A percentile compares a stretch with the other conserved stretches of the same genome.
Evolutionary conservation across 2,113 vertebrate genomes (phyloP).

Genomic region (Rhinoptilus africanus): DNA sequence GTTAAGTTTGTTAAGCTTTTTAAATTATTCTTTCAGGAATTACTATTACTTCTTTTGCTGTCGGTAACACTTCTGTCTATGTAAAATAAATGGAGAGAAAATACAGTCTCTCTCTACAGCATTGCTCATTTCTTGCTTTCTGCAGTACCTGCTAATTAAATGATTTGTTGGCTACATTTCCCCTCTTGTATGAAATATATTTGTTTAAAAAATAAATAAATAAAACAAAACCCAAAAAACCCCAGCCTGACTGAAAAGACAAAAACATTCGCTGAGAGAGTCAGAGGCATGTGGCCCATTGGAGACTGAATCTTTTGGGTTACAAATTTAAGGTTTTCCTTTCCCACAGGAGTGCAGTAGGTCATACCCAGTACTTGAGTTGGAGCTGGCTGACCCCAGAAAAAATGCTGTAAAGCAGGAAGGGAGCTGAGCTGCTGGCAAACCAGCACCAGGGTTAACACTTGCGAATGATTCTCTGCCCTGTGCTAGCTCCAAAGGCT

Average conservation of each 20-base stretch:
- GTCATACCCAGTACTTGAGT: neutral
- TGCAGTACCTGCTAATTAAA: conserved; percentile 20
- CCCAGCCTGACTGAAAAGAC: neutral
- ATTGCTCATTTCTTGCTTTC: neutral
- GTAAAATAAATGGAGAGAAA: neutral
- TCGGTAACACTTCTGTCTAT: neutral
- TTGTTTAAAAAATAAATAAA: neutral
- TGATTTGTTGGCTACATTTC: neutral
- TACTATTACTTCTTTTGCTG: neutral
- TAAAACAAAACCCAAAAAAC: too few species aligned
- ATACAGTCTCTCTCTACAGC: neutral
- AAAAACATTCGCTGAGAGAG: neutral
- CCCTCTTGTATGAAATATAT: neutral
- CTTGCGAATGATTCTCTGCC: neutral
- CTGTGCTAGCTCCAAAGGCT: neutral
- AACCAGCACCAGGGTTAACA: neutral
- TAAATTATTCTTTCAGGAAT: neutral
- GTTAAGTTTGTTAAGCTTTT: neutral
- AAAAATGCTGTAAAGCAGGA: neutral
- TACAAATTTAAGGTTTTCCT: neutral
- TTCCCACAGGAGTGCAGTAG: neutral
- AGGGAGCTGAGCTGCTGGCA: neutral
- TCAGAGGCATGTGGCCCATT: neutral
- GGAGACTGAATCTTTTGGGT: neutral
- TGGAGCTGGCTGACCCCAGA: neutral